phyloP scores from a whole-genome alignment of 2,888 invertebrate genomes.

The Agelastica alni region DNA sequence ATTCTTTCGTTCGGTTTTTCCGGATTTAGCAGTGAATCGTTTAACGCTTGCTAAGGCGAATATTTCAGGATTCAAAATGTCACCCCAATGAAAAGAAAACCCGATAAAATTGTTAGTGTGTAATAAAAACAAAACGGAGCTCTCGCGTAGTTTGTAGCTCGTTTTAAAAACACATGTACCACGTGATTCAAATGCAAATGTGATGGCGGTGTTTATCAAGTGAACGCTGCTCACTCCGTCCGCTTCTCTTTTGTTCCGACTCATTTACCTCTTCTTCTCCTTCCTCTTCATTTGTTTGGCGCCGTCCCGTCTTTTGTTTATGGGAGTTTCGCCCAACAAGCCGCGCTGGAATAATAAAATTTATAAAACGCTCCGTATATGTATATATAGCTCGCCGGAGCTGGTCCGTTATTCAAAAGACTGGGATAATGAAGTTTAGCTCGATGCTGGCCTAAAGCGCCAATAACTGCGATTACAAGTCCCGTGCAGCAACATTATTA shows the following conservation, averaged over 20 bases:
- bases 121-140: slow-evolving; percentile 28
- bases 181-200: slow-evolving; percentile 56
- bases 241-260: slow-evolving; percentile 55
- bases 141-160: slow-evolving; percentile 31
- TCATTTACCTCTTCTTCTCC: slow-evolving; percentile 56
- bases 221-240: slow-evolving; percentile 46
- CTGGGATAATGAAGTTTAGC: slow-evolving; percentile 20
- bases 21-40: background rate
- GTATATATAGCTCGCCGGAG: background rate
- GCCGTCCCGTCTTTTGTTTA: slow-evolving; percentile 49
- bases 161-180: slow-evolving; percentile 48
- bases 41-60: no score
- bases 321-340: slow-evolving; percentile 37
- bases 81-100: slow-evolving; percentile 21
- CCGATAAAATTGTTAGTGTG: slow-evolving; percentile 29
- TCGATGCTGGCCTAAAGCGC: slow-evolving; percentile 4
- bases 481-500: background rate
- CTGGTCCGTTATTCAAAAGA: slow-evolving; percentile 9
- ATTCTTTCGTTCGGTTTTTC: slow-evolving; percentile 2
- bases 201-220: slow-evolving; percentile 55
- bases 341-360: slow-evolving; percentile 42
- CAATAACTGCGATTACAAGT: background rate
- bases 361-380: slow-evolving; percentile 27
- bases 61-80: slow-evolving; percentile 18
- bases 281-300: slow-evolving; percentile 55